These are phyloP conservation scores for Scrobipalpa costella DNA, from an alignment of 2,888 invertebrate species.

Conservation along the genomic window DNA sequence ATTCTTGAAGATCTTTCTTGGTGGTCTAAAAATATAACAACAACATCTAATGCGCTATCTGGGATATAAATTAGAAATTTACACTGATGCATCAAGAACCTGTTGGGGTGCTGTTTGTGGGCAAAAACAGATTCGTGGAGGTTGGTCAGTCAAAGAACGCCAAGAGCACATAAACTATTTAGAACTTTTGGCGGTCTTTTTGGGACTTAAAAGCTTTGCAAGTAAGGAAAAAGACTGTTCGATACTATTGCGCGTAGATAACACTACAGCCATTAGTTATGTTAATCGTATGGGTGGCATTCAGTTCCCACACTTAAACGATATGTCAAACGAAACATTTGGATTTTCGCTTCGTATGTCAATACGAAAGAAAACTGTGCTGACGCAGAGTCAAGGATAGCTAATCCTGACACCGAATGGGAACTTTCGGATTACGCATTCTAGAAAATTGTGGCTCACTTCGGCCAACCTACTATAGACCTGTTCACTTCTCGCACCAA, in stretches of 20 bases:
- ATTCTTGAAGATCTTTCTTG: constrained; percentile 13
- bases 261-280: constrained; percentile 20
- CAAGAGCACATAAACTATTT: constrained; percentile 18
- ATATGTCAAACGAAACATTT: constrained; percentile 19
- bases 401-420: constrained; percentile 23
- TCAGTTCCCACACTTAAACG: constrained; percentile 13
- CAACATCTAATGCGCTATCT: not conserved
- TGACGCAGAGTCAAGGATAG: constrained; percentile 22
- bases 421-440: constrained; percentile 6
- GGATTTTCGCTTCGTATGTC: constrained; percentile 21
- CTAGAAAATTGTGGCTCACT: not conserved
- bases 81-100: not conserved
- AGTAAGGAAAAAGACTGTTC: not conserved
- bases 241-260: constrained; percentile 6
- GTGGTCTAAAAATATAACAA: not conserved
- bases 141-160: not conserved
- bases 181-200: constrained; percentile 7
- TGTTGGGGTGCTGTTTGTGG: constrained; percentile 14
- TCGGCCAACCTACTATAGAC: constrained; percentile 23
- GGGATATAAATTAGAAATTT: constrained; percentile 13
- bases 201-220: constrained; percentile 5
- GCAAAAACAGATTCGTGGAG: not conserved
- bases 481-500: constrained; percentile 26
- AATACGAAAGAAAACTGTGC: constrained; percentile 29
- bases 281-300: constrained; percentile 8